A percentile compares a stretch with the other conserved stretches of the same genome.
Conservation (phyloP, 2,113 vertebrate species). For the Acinonyx jubatus region DNA sequence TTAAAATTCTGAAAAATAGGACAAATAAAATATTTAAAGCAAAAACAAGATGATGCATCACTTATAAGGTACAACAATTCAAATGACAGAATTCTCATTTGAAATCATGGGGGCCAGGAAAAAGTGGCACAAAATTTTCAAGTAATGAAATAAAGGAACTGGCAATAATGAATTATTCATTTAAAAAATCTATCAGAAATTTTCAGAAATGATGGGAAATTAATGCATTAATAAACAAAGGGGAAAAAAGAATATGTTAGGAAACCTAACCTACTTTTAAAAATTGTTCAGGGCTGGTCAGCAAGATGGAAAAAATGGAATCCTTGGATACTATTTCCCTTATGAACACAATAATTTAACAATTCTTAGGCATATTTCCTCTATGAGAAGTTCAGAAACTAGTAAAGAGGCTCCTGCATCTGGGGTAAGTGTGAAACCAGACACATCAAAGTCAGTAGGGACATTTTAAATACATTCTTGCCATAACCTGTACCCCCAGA, state of each 20-base stretch:
- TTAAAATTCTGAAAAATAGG: neutral
- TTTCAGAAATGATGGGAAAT: neutral
- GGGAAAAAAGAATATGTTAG: neutral
- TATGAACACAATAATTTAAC: neutral
- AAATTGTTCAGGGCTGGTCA: neutral
- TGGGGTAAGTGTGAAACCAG: neutral
- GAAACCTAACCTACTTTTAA: neutral
- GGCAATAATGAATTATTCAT: neutral
- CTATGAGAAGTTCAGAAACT: neutral
- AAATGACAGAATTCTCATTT: neutral
- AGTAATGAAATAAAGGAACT: neutral
- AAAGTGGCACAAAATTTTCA: neutral
- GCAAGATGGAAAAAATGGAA: neutral
- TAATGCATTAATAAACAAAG: neutral
- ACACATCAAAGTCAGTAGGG: neutral
- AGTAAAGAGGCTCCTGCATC: neutral
- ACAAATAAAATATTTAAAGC: neutral
- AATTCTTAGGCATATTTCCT: neutral
- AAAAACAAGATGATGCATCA: neutral
- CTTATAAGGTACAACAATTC: neutral
- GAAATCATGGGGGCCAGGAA: neutral
- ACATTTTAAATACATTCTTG: neutral
- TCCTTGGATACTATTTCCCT: neutral
- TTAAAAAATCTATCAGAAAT: neutral
- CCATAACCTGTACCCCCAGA: neutral